phyloP scores from a whole-genome alignment of 2,113 vertebrate genomes.

The Callipepla squamata region DNA sequence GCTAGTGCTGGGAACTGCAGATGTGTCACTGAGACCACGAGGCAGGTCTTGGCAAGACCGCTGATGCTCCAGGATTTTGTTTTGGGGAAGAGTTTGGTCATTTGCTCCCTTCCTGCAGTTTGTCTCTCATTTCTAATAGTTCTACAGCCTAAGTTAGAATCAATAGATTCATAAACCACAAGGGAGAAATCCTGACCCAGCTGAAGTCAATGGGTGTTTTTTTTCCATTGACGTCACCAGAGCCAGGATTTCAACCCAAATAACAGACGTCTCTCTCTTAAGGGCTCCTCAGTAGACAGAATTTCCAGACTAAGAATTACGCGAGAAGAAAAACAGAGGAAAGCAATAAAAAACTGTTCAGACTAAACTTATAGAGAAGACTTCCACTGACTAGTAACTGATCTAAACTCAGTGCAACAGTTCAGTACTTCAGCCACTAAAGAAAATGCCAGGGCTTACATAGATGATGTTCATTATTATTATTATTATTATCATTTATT shows the following conservation, averaged over 20 bases:
- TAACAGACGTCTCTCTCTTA: slow-evolving; percentile 50
- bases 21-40: neutral
- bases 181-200: slow-evolving; percentile 66
- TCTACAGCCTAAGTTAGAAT: slow-evolving; percentile 36
- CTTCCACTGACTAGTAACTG: neutral
- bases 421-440: neutral
- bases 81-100: neutral
- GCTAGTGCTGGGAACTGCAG: neutral
- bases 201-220: slow-evolving; percentile 60
- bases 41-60: neutral
- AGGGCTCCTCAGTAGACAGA: slow-evolving; percentile 51
- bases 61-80: neutral
- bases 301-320: slow-evolving; percentile 52
- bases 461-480: neutral
- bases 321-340: slow-evolving; percentile 15
- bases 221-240: slow-evolving; percentile 73
- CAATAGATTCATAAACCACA: slow-evolving; percentile 52
- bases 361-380: neutral
- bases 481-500: neutral
- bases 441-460: neutral
- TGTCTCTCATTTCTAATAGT: neutral
- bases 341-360: slow-evolving; percentile 24
- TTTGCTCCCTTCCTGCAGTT: neutral
- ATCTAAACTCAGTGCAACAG: neutral
- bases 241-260: slow-evolving; percentile 63